Percentiles rank a stretch among this genome's conserved stretches.
Conservation (phyloP, 2,797 vertebrate species). For the Lagodon rhomboides region DNA sequence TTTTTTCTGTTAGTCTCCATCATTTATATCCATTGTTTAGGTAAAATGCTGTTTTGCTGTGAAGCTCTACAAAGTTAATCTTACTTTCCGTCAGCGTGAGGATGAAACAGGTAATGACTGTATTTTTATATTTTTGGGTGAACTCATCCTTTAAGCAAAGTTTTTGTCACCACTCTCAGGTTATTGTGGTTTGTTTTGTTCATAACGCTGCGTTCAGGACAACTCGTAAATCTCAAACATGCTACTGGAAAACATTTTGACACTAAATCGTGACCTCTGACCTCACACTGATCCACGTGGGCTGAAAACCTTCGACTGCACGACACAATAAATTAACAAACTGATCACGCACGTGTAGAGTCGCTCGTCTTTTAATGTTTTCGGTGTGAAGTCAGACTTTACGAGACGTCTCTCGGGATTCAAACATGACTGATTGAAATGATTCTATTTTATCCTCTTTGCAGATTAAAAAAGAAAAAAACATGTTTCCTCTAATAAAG, state of each 20-base stretch:
- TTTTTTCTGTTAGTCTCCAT: too few relatives aligned
- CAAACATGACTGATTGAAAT: not conserved
- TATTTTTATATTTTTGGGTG: too few relatives aligned
- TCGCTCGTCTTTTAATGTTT: not conserved
- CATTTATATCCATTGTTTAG: not conserved
- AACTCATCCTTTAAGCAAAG: too few relatives aligned
- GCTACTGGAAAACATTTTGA: too few relatives aligned
- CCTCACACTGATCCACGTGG: not conserved
- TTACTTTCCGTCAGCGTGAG: too few relatives aligned
- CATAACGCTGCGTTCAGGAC: too few relatives aligned
- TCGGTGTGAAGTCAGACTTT: not conserved
- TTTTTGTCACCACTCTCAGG: not conserved
- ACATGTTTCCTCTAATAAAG: conserved; percentile 13
- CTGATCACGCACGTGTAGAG: too few relatives aligned
- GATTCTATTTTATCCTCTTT: conserved; percentile 14
- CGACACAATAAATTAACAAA: not conserved
- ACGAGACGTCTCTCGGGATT: not conserved
- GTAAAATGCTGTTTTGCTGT: not conserved
- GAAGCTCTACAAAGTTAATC: too few relatives aligned
- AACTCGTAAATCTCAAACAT: too few relatives aligned
- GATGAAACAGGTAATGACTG: too few relatives aligned
- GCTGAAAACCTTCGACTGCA: not conserved
- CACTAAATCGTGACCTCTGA: too few relatives aligned
- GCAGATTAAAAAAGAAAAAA: conserved; percentile 31
- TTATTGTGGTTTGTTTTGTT: not conserved